Base-by-base conservation (phyloP, 2,113 vertebrate genomes). In the Bufo gargarizans region DNA sequence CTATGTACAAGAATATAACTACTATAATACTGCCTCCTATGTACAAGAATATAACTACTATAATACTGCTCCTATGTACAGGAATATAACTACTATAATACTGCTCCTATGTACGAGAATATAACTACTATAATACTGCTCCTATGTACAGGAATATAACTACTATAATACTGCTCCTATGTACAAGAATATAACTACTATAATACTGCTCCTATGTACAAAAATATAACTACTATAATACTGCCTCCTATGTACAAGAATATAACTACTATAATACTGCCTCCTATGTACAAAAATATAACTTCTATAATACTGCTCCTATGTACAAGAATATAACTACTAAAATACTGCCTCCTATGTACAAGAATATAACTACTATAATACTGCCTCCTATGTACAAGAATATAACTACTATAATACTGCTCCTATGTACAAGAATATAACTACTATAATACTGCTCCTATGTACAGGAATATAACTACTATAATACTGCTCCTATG, bases 251-350 rank as follows among this genome's bases (percentile, higher is more conserved):
- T 71, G 6, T 71, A 71, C 33, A 43, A 71, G 22, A 71, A 43
- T 71, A 71, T 71, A 71, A 71, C 63, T 71, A 71, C 22, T 71
- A 71, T 71, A 71, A 71, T 71, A 71, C 67, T 71, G 22, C 67
- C 58, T 43, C 67, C 63, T 67, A 71, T 71, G 10, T 71, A 71
- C 67, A 71, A 71, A 22, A 67, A 67, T 67, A 67, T 67, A 67
- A n/a, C 63, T 67, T 22, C 63, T 67, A 67, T 67, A 67, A 67
- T 67, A 67, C 63, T 67, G 20, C 63, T 22, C 20, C 19, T 22
- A 67, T 20, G 7, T 67, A 67, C 58, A 61, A 61, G 58, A 65
- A 65, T 20, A 65, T 65, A 65, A 65, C 19, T 67, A 22, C 63
- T 67, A 67, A 22, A 67, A 67, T 67, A n/a, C 63, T n/a, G 63